Percentiles rank a stretch among this genome's conserved stretches.
These are phyloP conservation scores for Hydropsyche betteni DNA, from an alignment of 2,888 invertebrate genomes.

Conservation along the genomic window DNA sequence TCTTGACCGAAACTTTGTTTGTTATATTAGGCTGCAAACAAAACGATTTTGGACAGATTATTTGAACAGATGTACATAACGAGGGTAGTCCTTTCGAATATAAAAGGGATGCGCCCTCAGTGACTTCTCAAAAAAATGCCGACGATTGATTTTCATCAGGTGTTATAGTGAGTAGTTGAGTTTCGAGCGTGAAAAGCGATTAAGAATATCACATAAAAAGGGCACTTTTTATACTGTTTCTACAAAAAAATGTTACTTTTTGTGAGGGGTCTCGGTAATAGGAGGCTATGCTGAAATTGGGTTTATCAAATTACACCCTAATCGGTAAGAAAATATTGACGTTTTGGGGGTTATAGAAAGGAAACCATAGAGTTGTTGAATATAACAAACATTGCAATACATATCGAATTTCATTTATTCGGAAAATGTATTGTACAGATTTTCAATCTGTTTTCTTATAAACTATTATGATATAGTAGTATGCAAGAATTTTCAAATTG, in stretches of 20 bases:
- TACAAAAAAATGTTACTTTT: too few relatives aligned
- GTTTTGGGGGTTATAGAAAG: constrained; percentile 19
- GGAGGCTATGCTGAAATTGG: too few relatives aligned
- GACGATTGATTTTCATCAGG: constrained; percentile 23
- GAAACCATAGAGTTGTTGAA: constrained; percentile 35
- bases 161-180: constrained; percentile 20
- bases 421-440: background rate
- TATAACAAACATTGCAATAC: constrained; percentile 23
- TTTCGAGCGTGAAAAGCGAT: too few relatives aligned
- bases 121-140: background rate
- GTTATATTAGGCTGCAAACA: constrained; percentile 32
- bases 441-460: background rate
- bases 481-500: too few relatives aligned
- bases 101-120: background rate
- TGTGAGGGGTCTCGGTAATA: too few relatives aligned
- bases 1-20: background rate
- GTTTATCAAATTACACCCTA: constrained; percentile 45
- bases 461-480: too few relatives aligned
- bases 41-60: constrained; percentile 32
- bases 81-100: background rate
- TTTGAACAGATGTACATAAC: constrained; percentile 16
- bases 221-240: too few relatives aligned
- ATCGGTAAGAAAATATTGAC: constrained; percentile 46
- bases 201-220: too few relatives aligned
- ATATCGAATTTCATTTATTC: constrained; percentile 29